Percentiles rank a stretch among this genome's conserved stretches.
These are phyloP conservation scores for Lycophotia porphyrea DNA, from an alignment of 2,888 invertebrate species.

Conservation along the genomic window DNA sequence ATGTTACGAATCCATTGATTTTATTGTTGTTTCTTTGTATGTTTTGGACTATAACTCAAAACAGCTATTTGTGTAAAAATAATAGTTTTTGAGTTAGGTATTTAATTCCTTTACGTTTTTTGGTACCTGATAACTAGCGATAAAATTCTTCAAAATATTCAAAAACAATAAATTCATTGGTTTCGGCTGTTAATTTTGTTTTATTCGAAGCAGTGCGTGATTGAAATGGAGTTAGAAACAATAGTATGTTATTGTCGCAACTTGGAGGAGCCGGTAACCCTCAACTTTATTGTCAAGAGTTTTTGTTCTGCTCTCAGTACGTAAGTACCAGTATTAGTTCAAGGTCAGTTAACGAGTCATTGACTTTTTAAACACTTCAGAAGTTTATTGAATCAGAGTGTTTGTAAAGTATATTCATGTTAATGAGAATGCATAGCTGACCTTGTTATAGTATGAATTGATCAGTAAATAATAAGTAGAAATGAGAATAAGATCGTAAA, in stretches of 20 bases:
- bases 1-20: slow-evolving; percentile 45
- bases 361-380: slow-evolving; percentile 57
- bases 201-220: slow-evolving; percentile 50
- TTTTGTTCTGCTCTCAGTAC: slow-evolving; percentile 60
- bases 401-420: neutral
- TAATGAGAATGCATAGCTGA: neutral
- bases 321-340: slow-evolving; percentile 62
- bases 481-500: slow-evolving; percentile 33
- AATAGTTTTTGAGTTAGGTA: slow-evolving; percentile 26
- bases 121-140: slow-evolving; percentile 23
- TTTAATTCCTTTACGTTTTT: slow-evolving; percentile 45
- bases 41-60: slow-evolving; percentile 45
- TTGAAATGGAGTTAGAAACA: slow-evolving; percentile 61
- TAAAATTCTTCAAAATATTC: slow-evolving; percentile 58
- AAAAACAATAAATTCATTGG: slow-evolving; percentile 61
- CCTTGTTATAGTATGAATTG: slow-evolving; percentile 2
- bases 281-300: slow-evolving; percentile 58
- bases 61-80: slow-evolving; percentile 32
- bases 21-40: slow-evolving; percentile 54
- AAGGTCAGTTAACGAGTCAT: slow-evolving; percentile 68
- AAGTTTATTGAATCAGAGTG: slow-evolving; percentile 25
- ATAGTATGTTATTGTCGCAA: slow-evolving; percentile 62
- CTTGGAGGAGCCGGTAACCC: slow-evolving; percentile 55
- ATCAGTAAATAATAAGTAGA: slow-evolving; percentile 11
- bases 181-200: slow-evolving; percentile 54